Base-by-base conservation (phyloP, 1,140 invertebrate species). In the Atopsyche davidsoni region DNA sequence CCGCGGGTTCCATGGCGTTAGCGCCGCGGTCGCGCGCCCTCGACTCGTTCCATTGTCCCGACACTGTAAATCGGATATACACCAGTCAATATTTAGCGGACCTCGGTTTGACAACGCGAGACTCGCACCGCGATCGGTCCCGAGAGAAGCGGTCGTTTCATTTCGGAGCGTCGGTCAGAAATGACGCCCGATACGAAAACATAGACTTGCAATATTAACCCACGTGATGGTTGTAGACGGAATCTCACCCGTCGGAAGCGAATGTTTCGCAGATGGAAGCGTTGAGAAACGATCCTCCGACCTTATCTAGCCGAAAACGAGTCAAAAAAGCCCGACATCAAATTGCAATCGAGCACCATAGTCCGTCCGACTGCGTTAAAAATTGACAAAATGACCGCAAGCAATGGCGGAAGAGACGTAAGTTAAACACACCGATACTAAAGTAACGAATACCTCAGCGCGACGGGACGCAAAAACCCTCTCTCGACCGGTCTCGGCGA, bases 391-490 rank as follows among this genome's bases (percentile, higher is more conserved):
- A 44, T 51, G 44, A 44, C 11, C 17, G 31, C 25, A 23, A 51
- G 41, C 35, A 51, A 51, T 51, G 48, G 48, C 48, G 48, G 48
- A 51, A 51, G 44, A 39, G 48, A 51, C 39, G 48, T 40, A 28
- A 44, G 48, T 51, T 44, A 51, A 44, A 51, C 41, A 41, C 46
- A 51, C 48, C 39, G 36, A 23, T 31, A 44, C 48, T 25, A 25
- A 51, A 51, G 38, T 51, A 51, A 51, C 32, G 48, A 51, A 51
- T 39, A 51, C 22, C 35, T 10, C 19, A 40, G 13, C 21, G 41
- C 31, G 41, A 32, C 19, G 41, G 23, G 21, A 44, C 48, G 48
- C 23, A 18, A 34, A 45, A 28, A 51, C 48, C n/a, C 41, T 51
- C 19, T 21, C 34, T 25, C 41, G 41, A 31, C 42, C n/a, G 28